phyloP scores from a whole-genome alignment of 1,140 invertebrate species.

The Meloidogyne exigua region DNA sequence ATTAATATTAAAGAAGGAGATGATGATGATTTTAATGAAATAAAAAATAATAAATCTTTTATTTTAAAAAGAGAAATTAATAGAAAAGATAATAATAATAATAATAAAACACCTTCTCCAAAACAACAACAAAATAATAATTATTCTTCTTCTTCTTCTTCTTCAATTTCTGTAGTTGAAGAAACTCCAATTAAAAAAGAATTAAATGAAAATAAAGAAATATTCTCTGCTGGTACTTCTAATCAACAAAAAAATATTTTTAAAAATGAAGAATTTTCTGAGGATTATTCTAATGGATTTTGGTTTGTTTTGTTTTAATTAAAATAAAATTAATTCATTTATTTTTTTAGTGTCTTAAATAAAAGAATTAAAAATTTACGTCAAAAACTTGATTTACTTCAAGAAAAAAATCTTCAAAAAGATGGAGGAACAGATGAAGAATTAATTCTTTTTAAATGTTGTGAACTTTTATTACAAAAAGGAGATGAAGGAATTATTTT shows the following conservation, averaged over 20 bases:
- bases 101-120: neutral
- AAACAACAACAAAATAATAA: too few relatives aligned
- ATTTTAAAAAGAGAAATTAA: too few relatives aligned
- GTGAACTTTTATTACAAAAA: neutral
- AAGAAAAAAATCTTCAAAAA: neutral
- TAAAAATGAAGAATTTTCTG: neutral
- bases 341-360: neutral
- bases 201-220: neutral
- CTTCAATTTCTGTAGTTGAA: neutral
- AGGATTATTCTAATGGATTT: neutral
- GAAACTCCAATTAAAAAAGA: neutral
- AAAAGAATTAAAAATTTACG: neutral
- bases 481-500: neutral
- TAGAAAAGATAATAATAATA: neutral
- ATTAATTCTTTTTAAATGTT: constrained; percentile 1
- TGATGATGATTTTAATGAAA: too few relatives aligned
- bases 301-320: too few relatives aligned
- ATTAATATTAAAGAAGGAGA: too few relatives aligned
- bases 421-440: neutral
- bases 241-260: neutral
- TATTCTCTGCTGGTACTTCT: neutral
- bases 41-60: too few relatives aligned
- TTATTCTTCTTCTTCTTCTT: too few relatives aligned
- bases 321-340: too few relatives aligned
- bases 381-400: neutral